These are phyloP conservation scores for Phaonia tiefii DNA, from an alignment of 2,888 invertebrate species.

Conservation along the genomic window DNA sequence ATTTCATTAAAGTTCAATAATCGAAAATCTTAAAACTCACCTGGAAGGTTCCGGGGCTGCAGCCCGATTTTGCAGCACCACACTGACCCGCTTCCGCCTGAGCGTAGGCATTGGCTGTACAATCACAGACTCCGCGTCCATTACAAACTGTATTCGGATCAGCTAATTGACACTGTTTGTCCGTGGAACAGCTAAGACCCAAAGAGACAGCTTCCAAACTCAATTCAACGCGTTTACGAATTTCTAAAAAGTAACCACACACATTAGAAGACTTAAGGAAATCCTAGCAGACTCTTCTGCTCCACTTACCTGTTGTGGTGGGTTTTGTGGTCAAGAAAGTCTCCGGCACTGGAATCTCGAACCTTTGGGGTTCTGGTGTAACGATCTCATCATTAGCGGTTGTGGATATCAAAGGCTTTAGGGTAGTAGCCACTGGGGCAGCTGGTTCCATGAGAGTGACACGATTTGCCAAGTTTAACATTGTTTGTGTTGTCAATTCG, in stretches of 20 bases:
- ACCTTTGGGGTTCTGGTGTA: conserved; percentile 70
- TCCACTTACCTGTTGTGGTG: conserved; percentile 67
- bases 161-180: conserved; percentile 89
- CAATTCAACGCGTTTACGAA: conserved; percentile 79
- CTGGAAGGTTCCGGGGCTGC: conserved; percentile 92
- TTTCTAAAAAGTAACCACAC: conserved; percentile 67
- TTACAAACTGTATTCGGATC: conserved; percentile 89
- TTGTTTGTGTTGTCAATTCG: conserved; percentile 79
- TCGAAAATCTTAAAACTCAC: no score
- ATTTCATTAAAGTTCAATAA: background rate
- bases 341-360: conserved; percentile 57
- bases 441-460: conserved; percentile 81
- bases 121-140: conserved; percentile 85
- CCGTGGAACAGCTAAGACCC: conserved; percentile 87
- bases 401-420: conserved; percentile 73
- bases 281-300: background rate
- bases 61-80: conserved; percentile 88
- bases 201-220: conserved; percentile 84
- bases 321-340: conserved; percentile 68
- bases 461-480: conserved; percentile 79
- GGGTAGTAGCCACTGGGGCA: conserved; percentile 76
- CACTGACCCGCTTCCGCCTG: conserved; percentile 84
- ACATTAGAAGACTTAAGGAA: conserved; percentile 9
- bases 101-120: conserved; percentile 81
- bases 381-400: conserved; percentile 68